Percentiles rank a stretch among this genome's conserved stretches.
phyloP scores from a whole-genome alignment of 2,888 invertebrate genomes.

The Chrysolina haemoptera region DNA sequence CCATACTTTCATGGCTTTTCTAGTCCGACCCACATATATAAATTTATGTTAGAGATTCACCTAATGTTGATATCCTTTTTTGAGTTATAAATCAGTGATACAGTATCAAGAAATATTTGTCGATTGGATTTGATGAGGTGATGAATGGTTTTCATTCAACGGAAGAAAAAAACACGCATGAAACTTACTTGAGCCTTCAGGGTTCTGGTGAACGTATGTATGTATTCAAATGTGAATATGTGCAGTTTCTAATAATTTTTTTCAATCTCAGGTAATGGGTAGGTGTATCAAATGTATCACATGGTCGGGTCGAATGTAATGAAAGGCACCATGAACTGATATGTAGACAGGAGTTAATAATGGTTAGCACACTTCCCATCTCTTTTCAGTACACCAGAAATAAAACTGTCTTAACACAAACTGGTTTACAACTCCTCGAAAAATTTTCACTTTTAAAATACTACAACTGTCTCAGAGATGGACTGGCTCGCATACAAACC shows the following conservation, averaged over 20 bases:
- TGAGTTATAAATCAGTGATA: too few species aligned
- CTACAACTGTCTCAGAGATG: constrained; percentile 38
- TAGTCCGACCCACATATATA: too few species aligned
- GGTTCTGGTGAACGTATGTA: background rate
- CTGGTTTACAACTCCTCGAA: constrained; percentile 34
- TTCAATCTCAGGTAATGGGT: constrained; percentile 18
- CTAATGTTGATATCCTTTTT: too few species aligned
- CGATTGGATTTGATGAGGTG: too few species aligned
- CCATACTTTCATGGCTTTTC: too few species aligned
- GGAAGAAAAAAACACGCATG: background rate
- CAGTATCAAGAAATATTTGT: too few species aligned
- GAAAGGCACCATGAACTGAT: constrained; percentile 37
- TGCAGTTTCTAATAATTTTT: constrained; percentile 5
- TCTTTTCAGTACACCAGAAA: constrained; percentile 24
- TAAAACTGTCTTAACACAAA: constrained; percentile 26
- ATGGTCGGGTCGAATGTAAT: constrained; percentile 18
- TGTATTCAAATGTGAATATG: constrained; percentile 4
- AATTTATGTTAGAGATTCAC: too few species aligned
- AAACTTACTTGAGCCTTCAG: background rate
- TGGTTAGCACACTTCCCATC: constrained; percentile 45
- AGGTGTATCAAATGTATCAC: constrained; percentile 31
- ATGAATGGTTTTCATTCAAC: too few species aligned
- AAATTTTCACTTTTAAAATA: constrained; percentile 48
- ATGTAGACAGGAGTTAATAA: constrained; percentile 37
- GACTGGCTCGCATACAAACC: constrained; percentile 19